Base-by-base conservation (phyloP, 2,113 vertebrate species). In the Phainopepla nitens region DNA sequence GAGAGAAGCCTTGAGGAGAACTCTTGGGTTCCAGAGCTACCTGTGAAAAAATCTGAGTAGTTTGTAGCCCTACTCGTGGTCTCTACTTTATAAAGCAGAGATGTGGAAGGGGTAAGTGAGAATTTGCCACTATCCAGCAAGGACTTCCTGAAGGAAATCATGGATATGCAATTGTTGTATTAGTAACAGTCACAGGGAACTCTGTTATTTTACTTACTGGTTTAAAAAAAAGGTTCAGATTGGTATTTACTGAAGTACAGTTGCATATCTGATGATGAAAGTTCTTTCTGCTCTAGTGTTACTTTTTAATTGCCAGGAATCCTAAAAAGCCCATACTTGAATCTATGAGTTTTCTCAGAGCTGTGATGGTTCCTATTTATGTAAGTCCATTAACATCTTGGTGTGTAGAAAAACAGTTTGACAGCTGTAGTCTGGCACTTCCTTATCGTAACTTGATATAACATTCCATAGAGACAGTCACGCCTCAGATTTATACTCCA, bases 391-490 rank as follows among this genome's bases (percentile, higher is more conserved):
- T 88, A 91, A 83, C 76, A 88, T 95, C 49, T 87, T 79, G 79
- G 76, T 86, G 92, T 90, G 92, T 70, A 70, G 85, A 71, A 78
- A 75, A 95, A 68, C 81, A 84, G 93, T 94, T 82, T 97, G 95
- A 97, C 96, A 96, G 92, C 88, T 95, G 88, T 80, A 92, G 93
- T 90, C 95, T 95, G 45, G 82, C 93, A 95, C 93, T 93, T 97
- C 81, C 95, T 96, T 97, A 97, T 96, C 89, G n/a, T 90, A 92
- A 90, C 57, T 53, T 39, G 91, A 82, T 90, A 71, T 7, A 68
- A 24, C 89, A 78, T 97, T 94, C 92, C 92, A n/a, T 2, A 64
- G 84, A 83, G 91, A 73, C 81, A 94, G 93, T 90, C 86, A 94
- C 2, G 24, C 75, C 86, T 96, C 58, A 23, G 78, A 70, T 85